These are phyloP conservation scores for Elysia crispata DNA, from an alignment of 2,888 invertebrate species.

Conservation along the genomic window DNA sequence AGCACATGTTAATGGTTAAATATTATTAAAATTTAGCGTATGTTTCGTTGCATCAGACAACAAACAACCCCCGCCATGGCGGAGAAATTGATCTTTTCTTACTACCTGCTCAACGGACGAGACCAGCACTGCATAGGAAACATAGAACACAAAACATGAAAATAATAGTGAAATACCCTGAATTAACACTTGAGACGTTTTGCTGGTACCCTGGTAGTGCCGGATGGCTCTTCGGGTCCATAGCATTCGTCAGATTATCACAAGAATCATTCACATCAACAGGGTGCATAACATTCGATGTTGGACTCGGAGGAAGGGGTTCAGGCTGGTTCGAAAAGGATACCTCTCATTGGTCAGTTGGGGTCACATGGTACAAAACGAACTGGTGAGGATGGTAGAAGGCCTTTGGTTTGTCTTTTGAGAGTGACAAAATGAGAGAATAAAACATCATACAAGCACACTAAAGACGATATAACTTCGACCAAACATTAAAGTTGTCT, in stretches of 20 bases:
- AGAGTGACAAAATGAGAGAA: too few species aligned
- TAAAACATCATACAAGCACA: too few species aligned
- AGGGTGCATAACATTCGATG: constrained; percentile 69
- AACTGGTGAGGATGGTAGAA: too few species aligned
- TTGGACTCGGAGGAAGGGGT: constrained; percentile 51
- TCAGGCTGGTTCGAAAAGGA: constrained; percentile 64
- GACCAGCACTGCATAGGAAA: background rate
- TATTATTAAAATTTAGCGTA: too few species aligned
- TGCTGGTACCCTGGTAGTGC: constrained; percentile 78
- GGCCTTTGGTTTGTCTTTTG: too few species aligned
- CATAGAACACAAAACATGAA: constrained; percentile 53
- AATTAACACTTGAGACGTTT: constrained; percentile 77
- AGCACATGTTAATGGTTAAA: too few species aligned
- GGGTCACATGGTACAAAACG: constrained; percentile 69
- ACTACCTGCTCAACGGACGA: too few species aligned
- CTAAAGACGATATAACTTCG: too few species aligned
- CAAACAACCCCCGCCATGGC: constrained; percentile 46
- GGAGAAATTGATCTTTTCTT: constrained; percentile 17
- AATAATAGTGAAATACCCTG: constrained; percentile 78
- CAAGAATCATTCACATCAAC: constrained; percentile 65
- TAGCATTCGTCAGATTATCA: constrained; percentile 74
- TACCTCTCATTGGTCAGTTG: constrained; percentile 71
- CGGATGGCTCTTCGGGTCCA: constrained; percentile 80
- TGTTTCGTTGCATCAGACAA: constrained; percentile 38
- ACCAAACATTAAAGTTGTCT: too few species aligned